These are phyloP conservation scores for Baryphthengus martii DNA, from an alignment of 2,113 vertebrate genomes.

Conservation along the genomic window DNA sequence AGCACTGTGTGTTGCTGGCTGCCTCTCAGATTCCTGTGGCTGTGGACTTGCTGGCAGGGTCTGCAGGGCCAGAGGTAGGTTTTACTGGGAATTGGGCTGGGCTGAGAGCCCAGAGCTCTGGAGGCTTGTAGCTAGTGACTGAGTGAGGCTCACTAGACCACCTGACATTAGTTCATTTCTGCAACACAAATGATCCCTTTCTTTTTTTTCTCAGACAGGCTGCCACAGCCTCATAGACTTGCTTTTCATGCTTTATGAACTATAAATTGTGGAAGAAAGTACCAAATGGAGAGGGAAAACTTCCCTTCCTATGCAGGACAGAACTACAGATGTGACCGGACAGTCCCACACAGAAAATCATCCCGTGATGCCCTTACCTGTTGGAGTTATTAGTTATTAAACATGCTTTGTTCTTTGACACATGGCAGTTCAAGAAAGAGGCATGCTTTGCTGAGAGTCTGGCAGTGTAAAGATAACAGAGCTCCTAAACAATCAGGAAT, in stretches of 20 bases:
- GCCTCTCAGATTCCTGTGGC: background rate
- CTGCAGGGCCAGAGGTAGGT: background rate
- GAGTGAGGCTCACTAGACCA: background rate
- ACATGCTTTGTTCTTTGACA: background rate
- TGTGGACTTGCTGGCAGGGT: background rate
- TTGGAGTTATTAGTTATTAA: background rate
- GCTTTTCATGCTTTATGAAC: background rate
- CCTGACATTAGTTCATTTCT: background rate
- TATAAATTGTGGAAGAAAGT: background rate
- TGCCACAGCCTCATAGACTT: background rate
- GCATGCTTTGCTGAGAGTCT: background rate
- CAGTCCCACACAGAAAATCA: background rate
- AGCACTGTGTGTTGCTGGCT: rapidly evolving
- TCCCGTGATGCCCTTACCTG: background rate
- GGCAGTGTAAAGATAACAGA: background rate
- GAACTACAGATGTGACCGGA: background rate
- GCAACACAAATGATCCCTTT: background rate
- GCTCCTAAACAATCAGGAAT: background rate
- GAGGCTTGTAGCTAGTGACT: background rate
- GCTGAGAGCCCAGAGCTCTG: background rate
- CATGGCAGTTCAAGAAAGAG: background rate
- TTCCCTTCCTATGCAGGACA: background rate
- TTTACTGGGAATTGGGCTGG: background rate
- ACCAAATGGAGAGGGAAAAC: background rate
- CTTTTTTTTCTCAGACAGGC: background rate